Conservation (phyloP, 2,113 vertebrate species). For the western clawed frog (Xenopus tropicalis) region UCB_Xtro_10.0 CM004449.2:9089001-9089500, state of each 20-base stretch:
- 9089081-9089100: not conserved
- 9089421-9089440: not conserved
- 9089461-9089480: constrained; percentile 46
- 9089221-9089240: not conserved
- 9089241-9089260: not conserved
- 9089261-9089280: not conserved
- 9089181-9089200: not conserved
- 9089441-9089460: constrained; percentile 14
- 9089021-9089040: not conserved
- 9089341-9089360: not conserved
- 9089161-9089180: not conserved
- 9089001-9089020: not conserved
- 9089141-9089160: not conserved
- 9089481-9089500: constrained; percentile 9
- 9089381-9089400: too few relatives aligned
- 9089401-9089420: not conserved
- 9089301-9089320: not conserved
- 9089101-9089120: not conserved
- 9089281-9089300: not conserved
- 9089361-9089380: not conserved
- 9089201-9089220: not conserved
- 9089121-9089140: not conserved
- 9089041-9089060: constrained; percentile 2
- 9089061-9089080: not conserved
- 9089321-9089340: not conserved